Evolutionary conservation across 2,797 vertebrate genomes (phyloP).

Genomic region (Ctenopoma multispine): DNA sequence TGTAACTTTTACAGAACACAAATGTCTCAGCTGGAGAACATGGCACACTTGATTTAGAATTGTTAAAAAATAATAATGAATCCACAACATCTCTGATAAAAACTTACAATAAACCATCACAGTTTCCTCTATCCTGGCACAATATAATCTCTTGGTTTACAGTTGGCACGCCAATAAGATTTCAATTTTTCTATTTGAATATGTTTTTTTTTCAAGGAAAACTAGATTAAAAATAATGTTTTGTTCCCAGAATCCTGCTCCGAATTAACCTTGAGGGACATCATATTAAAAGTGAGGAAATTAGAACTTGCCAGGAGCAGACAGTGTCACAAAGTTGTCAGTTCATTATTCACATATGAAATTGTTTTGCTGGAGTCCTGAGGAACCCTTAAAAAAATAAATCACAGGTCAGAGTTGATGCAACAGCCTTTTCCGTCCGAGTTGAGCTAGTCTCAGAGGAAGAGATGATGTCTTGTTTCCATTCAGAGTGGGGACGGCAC

Average conservation of each 20-base stretch:
- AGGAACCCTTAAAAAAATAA: slow-evolving; percentile 38
- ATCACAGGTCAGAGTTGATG: slow-evolving; percentile 59
- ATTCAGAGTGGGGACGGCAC: slow-evolving; percentile 30
- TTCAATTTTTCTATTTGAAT: slow-evolving; percentile 5
- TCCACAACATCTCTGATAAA: slow-evolving; percentile 5
- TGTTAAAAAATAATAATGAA: too few relatives aligned
- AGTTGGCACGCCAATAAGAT: slow-evolving; percentile 2
- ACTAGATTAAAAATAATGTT: slow-evolving; percentile 6
- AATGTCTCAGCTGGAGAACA: background rate
- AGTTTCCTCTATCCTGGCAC: slow-evolving; percentile 13
- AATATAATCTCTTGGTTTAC: slow-evolving; percentile 12
- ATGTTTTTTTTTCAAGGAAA: slow-evolving; percentile 9
- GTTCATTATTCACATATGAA: slow-evolving; percentile 52
- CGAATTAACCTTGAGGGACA: slow-evolving; percentile 13
- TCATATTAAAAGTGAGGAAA: slow-evolving; percentile 16
- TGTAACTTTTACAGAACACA: background rate
- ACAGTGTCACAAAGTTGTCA: slow-evolving; percentile 29
- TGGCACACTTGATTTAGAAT: slow-evolving; percentile 3
- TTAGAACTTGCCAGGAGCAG: slow-evolving; percentile 10
- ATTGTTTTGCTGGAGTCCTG: slow-evolving; percentile 45
- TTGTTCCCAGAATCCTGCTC: slow-evolving; percentile 2
- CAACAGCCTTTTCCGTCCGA: slow-evolving; percentile 30
- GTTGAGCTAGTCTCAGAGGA: slow-evolving; percentile 16
- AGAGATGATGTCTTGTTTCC: slow-evolving; percentile 41
- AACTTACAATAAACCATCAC: background rate